phyloP scores from a whole-genome alignment of 2,113 vertebrate genomes.

The Puffinus mauretanicus region DNA sequence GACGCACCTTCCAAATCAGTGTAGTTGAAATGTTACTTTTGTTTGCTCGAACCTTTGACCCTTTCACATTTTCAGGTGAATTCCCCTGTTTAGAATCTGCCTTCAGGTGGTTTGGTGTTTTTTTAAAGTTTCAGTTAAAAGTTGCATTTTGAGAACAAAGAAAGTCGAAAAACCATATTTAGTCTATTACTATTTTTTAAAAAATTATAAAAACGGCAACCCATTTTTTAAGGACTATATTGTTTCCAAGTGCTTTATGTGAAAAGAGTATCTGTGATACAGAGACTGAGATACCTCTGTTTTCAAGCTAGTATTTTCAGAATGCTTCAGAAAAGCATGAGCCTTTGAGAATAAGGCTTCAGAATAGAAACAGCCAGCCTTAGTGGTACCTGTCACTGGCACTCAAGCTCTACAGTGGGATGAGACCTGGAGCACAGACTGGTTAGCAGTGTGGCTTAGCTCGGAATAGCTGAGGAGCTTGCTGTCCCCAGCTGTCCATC shows the following conservation, averaged over 20 bases:
- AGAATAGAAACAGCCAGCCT: background rate
- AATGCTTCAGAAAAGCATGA: background rate
- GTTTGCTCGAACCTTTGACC: background rate
- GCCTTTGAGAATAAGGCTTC: background rate
- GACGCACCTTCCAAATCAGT: background rate
- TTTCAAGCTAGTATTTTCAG: background rate
- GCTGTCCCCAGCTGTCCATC: background rate
- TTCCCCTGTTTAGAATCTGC: background rate
- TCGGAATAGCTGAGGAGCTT: background rate
- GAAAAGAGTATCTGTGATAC: background rate
- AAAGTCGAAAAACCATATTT: background rate
- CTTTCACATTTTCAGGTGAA: background rate
- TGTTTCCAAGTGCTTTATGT: background rate
- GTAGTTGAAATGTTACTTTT: background rate
- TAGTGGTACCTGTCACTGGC: background rate
- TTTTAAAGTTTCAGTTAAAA: background rate
- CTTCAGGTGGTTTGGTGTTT: background rate
- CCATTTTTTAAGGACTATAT: background rate
- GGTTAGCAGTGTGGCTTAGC: background rate
- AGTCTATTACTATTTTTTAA: background rate
- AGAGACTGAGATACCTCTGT: background rate
- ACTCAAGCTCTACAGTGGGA: background rate
- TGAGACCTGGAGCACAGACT: background rate
- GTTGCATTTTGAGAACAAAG: background rate
- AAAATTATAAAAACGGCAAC: background rate